Conservation (phyloP, 1,140 invertebrate species). For the Palaemon carinicauda region DNA sequence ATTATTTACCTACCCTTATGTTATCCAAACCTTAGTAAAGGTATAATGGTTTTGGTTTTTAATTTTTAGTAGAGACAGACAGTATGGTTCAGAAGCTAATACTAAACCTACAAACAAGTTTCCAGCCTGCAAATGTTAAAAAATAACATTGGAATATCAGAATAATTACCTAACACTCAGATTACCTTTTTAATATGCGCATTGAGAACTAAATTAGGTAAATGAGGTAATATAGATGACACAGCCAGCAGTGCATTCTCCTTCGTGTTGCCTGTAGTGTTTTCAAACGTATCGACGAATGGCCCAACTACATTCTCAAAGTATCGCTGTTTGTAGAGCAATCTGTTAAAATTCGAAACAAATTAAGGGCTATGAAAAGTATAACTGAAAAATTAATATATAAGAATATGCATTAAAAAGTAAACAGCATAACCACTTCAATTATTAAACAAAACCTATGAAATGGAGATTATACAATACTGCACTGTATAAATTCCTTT, state of each 20-base stretch:
- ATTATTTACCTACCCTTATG: no score
- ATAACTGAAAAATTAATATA: neutral
- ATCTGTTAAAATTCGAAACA: neutral
- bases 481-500: neutral
- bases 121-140: neutral
- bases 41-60: no score
- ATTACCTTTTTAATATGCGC: constrained; percentile 29
- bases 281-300: constrained; percentile 13
- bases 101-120: no score
- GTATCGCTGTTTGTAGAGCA: constrained; percentile 30
- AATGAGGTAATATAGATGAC: constrained; percentile 7
- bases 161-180: neutral
- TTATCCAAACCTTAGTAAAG: no score
- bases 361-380: neutral
- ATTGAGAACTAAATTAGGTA: constrained; percentile 9
- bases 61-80: no score
- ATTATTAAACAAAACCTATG: neutral
- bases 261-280: neutral
- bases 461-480: neutral
- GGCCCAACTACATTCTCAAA: constrained; percentile 27
- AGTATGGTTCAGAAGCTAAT: no score
- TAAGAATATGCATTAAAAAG: neutral
- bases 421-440: neutral
- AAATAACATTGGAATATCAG: neutral
- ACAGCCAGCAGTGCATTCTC: constrained; percentile 7